phyloP scores from a whole-genome alignment of 2,888 invertebrate species.

The Imbricaverruca yamaguchii region DNA sequence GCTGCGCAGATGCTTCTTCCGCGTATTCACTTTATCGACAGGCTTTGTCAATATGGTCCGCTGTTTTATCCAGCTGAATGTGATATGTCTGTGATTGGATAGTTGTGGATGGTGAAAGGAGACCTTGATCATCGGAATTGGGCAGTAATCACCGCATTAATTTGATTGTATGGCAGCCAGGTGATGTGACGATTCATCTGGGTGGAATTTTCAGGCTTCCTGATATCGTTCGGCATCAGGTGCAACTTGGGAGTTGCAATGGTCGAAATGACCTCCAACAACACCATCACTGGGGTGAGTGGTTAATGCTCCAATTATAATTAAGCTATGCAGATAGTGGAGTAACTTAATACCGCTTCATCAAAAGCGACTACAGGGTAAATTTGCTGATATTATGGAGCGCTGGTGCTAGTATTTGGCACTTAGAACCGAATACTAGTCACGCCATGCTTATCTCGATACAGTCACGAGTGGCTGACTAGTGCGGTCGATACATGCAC shows the following conservation, averaged over 20 bases:
- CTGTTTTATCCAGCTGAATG: neutral
- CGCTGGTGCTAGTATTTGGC: too few species aligned
- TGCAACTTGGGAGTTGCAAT: conserved; percentile 99
- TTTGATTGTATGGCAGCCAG: neutral
- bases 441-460: too few species aligned
- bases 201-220: conserved; percentile 53
- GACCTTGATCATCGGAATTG: neutral
- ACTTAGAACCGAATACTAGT: too few species aligned
- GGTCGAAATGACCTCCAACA: conserved; percentile 55
- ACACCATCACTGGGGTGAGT: conserved; percentile 37
- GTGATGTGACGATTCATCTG: neutral
- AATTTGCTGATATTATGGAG: too few species aligned
- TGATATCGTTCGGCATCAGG: conserved; percentile 95
- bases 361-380: too few species aligned
- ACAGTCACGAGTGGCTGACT: too few species aligned
- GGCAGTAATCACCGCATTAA: neutral
- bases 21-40: too few species aligned
- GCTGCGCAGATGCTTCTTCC: too few species aligned
- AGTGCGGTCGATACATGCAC: too few species aligned
- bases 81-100: neutral
- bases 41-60: neutral
- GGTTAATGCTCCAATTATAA: too few species aligned
- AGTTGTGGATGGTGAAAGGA: neutral
- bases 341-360: too few species aligned
- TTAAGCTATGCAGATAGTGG: too few species aligned